Base-by-base conservation (phyloP, 2,888 invertebrate species). In the Eupeodes luniger region DNA sequence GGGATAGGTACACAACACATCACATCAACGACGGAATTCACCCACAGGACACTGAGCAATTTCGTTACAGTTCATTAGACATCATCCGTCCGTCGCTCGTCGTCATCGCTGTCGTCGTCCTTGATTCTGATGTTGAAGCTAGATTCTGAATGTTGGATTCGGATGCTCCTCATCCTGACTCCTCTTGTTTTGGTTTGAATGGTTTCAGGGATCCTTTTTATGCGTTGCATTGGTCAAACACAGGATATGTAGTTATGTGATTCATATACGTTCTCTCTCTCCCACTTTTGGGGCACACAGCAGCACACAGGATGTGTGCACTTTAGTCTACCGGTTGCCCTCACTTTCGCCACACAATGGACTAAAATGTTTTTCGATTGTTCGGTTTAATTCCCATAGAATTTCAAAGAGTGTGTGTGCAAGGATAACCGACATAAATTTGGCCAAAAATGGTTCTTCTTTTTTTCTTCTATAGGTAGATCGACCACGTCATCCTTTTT, bases 11-110 rank as follows among this genome's bases (percentile, higher is more conserved):
- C 62, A 76, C 83, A 77, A 78, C 62, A 76, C 83, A 77, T 81
- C 62, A 74, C 27, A 27, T 27, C 27, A 27, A 27, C 27, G 27
- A 82, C 62, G 72, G 80, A 81, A 86, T 83, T 87, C 82, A 77
- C 81, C 84, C 89, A 83, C 90, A 90, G 86, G 89, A 89, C 90
- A 90, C 86, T 90, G 89, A 90, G 81, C 90, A 90, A 90, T 90
- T 90, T 89, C 85, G 86, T 79, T 87, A 79, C 90, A 86, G 87
- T 90, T 90, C 90, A 90, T 90, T 89, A 89, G 89, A 89, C 82
- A 89, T 86, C 89, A 90, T 90, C 90, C 89, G 89, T 89, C 89
- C 81, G 81, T 76, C 40, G 6, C 40, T 40, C 40, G 40, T 40
- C 40, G 5, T 36, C 36, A 36, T 36, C 36, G 36, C 2, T 36